A percentile compares a stretch with the other conserved stretches of the same genome.
phyloP scores from a whole-genome alignment of 2,113 vertebrate species.

The Micromys minutus region DNA sequence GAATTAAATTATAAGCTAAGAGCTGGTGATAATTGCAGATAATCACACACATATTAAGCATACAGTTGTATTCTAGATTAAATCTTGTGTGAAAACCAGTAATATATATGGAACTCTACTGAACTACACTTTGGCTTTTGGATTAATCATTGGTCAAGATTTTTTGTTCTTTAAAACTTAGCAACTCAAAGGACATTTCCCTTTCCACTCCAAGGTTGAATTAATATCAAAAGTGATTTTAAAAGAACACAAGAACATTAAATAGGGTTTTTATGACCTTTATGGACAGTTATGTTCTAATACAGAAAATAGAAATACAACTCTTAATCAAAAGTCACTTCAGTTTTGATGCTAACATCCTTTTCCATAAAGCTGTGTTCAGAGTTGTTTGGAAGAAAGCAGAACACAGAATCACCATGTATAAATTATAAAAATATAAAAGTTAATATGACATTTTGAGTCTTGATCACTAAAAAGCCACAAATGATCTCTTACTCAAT shows the following conservation, averaged over 20 bases:
- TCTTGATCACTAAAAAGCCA: background rate
- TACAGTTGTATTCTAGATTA: background rate
- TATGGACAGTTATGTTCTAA: background rate
- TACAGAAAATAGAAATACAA: background rate
- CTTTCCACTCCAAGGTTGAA: background rate
- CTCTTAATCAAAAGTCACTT: constrained; percentile 3
- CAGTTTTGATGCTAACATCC: background rate
- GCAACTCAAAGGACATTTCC: background rate
- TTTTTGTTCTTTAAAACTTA: constrained; percentile 29
- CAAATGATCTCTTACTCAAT: background rate
- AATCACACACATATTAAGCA: background rate
- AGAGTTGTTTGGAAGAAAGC: background rate
- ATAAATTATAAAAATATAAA: background rate
- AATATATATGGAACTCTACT: background rate
- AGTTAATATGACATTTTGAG: background rate
- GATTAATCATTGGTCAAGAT: background rate
- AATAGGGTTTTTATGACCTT: background rate
- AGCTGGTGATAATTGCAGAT: background rate
- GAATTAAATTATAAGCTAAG: background rate
- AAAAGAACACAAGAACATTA: background rate
- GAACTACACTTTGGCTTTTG: background rate
- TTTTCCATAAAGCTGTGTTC: background rate
- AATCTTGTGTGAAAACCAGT: background rate
- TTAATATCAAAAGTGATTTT: background rate
- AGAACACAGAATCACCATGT: background rate